These are phyloP conservation scores for Tragelaphus imberbis DNA, from an alignment of 2,113 vertebrate genomes.

Conservation along the genomic window DNA sequence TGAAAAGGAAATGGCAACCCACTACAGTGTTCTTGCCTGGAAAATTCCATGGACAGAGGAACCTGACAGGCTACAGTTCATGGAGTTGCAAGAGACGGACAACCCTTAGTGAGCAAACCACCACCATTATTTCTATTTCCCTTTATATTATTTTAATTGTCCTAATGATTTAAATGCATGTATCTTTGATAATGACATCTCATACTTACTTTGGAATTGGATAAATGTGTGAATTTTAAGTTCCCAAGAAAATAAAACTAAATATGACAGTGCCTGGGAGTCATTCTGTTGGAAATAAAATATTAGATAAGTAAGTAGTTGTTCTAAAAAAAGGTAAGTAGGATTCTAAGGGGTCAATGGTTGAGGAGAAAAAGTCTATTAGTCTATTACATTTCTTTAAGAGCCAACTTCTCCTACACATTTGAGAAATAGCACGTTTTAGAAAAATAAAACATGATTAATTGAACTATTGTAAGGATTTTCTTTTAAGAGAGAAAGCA, in stretches of 20 bases:
- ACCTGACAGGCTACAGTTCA: neutral
- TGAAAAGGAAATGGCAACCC: neutral
- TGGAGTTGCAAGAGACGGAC: neutral
- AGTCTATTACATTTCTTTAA: neutral
- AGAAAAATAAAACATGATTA: conserved; percentile 38
- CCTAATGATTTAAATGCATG: neutral
- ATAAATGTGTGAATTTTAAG: neutral
- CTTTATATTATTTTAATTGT: neutral
- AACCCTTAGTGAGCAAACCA: neutral
- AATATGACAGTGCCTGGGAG: neutral
- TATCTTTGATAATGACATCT: neutral
- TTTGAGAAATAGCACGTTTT: conserved; percentile 36
- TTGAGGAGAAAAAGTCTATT: neutral
- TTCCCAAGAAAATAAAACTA: neutral
- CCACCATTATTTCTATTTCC: neutral
- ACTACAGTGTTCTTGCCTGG: neutral
- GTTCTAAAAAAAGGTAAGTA: neutral
- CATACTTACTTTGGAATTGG: neutral
- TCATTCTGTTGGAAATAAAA: neutral
- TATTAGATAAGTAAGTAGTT: neutral
- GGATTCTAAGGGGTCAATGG: neutral
- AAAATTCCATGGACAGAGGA: neutral
- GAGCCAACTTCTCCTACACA: neutral
- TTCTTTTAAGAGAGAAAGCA: conserved; percentile 8
- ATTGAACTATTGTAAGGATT: conserved; percentile 40